Base-by-base conservation (phyloP, 1,140 invertebrate species). In the Pentalonia nigronervosa region DNA sequence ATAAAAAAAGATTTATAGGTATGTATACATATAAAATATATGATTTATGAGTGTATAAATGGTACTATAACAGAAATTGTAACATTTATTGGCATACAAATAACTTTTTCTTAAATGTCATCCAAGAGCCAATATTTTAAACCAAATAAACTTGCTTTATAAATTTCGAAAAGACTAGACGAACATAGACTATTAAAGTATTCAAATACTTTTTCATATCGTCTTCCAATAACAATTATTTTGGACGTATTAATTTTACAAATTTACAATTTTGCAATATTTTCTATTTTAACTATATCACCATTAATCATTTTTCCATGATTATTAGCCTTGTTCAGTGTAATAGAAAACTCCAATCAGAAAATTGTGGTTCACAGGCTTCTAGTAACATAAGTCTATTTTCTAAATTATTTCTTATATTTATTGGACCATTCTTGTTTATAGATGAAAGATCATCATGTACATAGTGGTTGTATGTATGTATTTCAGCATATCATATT, bases 41-140 rank as follows among this genome's bases (percentile, higher is more conserved):
- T 34, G 7, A 76, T n/a, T 76, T 76, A 76, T 60, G 56, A 60
- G 25, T 76, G 67, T 30, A 86, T 34, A 47, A 86, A 45, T 25
- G 36, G 25, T 30, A 86, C 23, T 36, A 45, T 41, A 4, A 25
- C n/a, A 36, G 36, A 86, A n/a, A 17, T 76, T 34, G n/a, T 20
- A 76, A 34, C 67, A 76, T 34, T 76, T 21, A 86, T 14, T 36
- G 83, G 83, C 23, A 86, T 45, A 41, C 36, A 41, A 36, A 86
- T 47, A 45, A 86, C 36, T 41, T 86, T 86, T 86, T 86, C 83
- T 86, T 86, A 41, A 86, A 86, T 86, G 17, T 36, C 45, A 47
- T 86, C 36, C 17, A 86, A 36, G 36, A 21, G 45, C 36, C 36
- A 86, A 86, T 25, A 45, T 34, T 86, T 41, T 41, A 86, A 41